Evolutionary conservation across 92 coral and sea anemone genomes (phyloP), one percentile per base, ranked within the genome.

Genomic region (Palythoa caribaeorum): DNA sequence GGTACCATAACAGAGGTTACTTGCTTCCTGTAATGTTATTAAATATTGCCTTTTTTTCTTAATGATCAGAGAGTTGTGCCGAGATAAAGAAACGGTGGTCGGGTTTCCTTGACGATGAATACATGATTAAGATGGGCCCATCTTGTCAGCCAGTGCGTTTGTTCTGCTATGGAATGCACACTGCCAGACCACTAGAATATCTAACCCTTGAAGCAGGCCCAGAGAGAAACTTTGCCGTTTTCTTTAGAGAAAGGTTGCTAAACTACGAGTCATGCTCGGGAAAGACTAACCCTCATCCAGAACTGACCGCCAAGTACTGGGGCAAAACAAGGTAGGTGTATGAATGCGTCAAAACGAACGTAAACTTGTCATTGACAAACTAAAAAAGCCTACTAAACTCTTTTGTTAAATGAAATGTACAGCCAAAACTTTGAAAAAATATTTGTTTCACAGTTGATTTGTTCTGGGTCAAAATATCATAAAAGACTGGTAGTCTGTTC

Each of bases 241-340:
- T 97, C 90, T 93, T 94, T 88, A 88, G 95, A 79, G 98, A 92
- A 74, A 90, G 99, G 77, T 94, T 97, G 48, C 92, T 94, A 54
- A 92, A 97, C 89, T 97, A 89, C 73, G 95, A 93, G 84, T 87
- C 92, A 36, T 97, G 99, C 83, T 85, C 94, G 76, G 99, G 99
- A 51, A 91, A 95, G 39, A 89, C 93, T 53, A 96, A 97, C 80
- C 94, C 97, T 88, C 89, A 89, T 76, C 99, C 99, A 1, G 86
- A 89, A 53, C 90, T 97, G 76, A 97, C 99, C 60, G 96, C 92
- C 71, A 95, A 95, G 63, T 95, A 94, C 93, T 97, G 99, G 99
- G 99, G 99, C 62, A 93, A 91, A 47, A 96, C 99, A 47, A 92
- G 97, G 28, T 28, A 28, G 28, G 28, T 28, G 28, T 28, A 0